Conservation (phyloP, 2,888 invertebrate genomes). For the Agriopis leucophaearia region DNA sequence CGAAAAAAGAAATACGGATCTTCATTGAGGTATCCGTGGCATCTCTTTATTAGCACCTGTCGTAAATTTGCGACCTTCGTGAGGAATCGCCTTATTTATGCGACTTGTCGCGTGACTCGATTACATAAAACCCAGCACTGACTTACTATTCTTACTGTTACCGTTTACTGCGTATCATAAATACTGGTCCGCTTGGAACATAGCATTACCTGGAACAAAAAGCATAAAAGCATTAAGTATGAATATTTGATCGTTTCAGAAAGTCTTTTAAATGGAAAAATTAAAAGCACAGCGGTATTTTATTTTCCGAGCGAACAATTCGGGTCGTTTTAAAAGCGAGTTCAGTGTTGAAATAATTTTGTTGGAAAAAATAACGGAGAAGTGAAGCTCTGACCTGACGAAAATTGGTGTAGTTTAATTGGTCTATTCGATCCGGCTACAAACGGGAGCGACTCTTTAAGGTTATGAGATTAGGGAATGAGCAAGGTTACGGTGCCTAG, state of each 20-base stretch:
- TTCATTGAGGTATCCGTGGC: conserved; percentile 67
- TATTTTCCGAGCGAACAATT: conserved; percentile 16
- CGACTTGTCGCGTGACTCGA: conserved; percentile 45
- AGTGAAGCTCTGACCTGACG: conserved; percentile 33
- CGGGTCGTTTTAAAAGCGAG: conserved; percentile 13
- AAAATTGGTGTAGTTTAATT: conserved; percentile 34
- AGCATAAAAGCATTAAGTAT: conserved; percentile 39
- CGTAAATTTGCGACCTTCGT: conserved; percentile 65
- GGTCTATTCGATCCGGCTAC: conserved; percentile 46
- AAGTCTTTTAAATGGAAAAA: conserved; percentile 31
- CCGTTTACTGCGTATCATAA: conserved; percentile 35
- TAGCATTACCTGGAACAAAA: conserved; percentile 55
- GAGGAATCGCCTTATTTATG: conserved; percentile 37
- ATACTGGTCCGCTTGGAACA: conserved; percentile 37
- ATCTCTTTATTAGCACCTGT: conserved; percentile 70
- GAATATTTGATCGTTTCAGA: conserved; percentile 38
- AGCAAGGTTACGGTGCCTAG: conserved; percentile 33
- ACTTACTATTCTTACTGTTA: conserved; percentile 46
- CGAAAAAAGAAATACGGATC: conserved; percentile 62
- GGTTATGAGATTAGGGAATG: conserved; percentile 55
- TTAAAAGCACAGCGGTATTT: conserved; percentile 21
- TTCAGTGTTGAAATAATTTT: conserved; percentile 24
- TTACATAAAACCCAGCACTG: conserved; percentile 43
- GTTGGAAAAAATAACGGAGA: conserved; percentile 19
- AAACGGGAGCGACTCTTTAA: conserved; percentile 55